Conservation (phyloP, 1,140 invertebrate genomes). For the Zaprionus inermis region DNA sequence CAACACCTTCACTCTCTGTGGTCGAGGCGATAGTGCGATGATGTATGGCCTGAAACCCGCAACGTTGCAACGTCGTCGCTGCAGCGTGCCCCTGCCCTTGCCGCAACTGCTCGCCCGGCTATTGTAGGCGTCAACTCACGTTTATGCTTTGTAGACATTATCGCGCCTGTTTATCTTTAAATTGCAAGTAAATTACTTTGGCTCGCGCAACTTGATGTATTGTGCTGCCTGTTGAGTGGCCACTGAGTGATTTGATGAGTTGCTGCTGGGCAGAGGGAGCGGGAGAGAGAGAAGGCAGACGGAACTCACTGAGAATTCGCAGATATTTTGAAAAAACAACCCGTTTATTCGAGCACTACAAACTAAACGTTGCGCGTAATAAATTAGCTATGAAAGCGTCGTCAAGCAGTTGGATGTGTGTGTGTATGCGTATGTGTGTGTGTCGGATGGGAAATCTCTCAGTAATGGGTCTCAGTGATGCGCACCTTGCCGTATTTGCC, state of each 20-base stretch:
- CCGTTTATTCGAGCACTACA: slow-evolving; percentile 61
- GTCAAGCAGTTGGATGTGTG: slow-evolving; percentile 40
- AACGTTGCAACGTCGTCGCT: slow-evolving; percentile 9
- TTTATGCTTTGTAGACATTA: slow-evolving; percentile 83
- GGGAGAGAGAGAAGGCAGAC: background rate
- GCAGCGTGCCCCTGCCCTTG: background rate
- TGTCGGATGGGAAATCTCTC: slow-evolving; percentile 52
- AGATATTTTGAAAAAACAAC: slow-evolving; percentile 40
- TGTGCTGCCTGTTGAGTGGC: slow-evolving; percentile 71
- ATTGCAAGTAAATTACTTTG: slow-evolving; percentile 83
- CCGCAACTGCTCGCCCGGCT: slow-evolving; percentile 19
- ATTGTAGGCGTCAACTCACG: slow-evolving; percentile 83
- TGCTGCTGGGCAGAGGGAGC: background rate
- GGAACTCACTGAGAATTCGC: slow-evolving; percentile 2
- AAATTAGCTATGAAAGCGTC: slow-evolving; percentile 65
- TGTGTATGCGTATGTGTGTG: slow-evolving; percentile 32
- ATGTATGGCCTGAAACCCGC: slow-evolving; percentile 62
- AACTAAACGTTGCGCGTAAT: slow-evolving; percentile 60
- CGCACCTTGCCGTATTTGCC: slow-evolving; percentile 79
- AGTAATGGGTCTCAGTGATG: slow-evolving; percentile 81
- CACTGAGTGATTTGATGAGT: slow-evolving; percentile 72
- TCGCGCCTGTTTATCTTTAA: slow-evolving; percentile 83
- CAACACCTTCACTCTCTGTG: slow-evolving; percentile 77
- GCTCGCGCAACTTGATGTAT: slow-evolving; percentile 78
- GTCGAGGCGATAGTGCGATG: slow-evolving; percentile 67